Percentiles rank a stretch among this genome's conserved stretches.
phyloP scores from a whole-genome alignment of 2,888 invertebrate species.

The Ophion obscuratus region DNA sequence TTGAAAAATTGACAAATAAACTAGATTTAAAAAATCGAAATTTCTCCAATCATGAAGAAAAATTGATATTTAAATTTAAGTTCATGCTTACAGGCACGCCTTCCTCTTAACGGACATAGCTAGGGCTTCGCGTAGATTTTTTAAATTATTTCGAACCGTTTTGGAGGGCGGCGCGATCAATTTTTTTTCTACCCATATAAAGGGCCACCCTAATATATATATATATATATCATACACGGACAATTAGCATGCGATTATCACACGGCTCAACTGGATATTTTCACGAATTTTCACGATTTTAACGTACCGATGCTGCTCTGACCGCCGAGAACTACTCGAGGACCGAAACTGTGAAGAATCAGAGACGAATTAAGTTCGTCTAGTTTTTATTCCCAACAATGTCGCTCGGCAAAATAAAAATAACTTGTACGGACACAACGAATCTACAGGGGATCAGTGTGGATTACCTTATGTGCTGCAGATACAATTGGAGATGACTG shows the following conservation, averaged over 20 bases:
- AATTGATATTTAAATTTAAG: too few species aligned
- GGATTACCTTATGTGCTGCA: conserved; percentile 59
- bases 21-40: too few species aligned
- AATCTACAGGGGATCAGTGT: conserved; percentile 51
- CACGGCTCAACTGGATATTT: background rate
- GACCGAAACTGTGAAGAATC: conserved; percentile 59
- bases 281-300: background rate
- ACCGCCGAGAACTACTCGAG: conserved; percentile 62
- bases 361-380: conserved; percentile 1
- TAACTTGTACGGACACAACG: background rate
- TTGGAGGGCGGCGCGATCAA: too few species aligned
- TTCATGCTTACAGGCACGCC: too few species aligned
- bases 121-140: too few species aligned
- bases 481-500: conserved; percentile 61
- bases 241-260: conserved; percentile 7
- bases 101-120: too few species aligned
- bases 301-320: conserved; percentile 61
- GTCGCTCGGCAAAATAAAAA: background rate
- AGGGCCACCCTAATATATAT: too few species aligned
- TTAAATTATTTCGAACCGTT: too few species aligned
- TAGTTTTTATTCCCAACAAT: background rate
- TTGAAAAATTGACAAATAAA: too few species aligned
- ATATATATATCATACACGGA: background rate
- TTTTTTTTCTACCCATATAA: too few species aligned
- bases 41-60: too few species aligned